phyloP scores from a whole-genome alignment of 30 jellyfish, hydroid and myxozoan genomes.

The Nemopilema nomurai region DNA sequence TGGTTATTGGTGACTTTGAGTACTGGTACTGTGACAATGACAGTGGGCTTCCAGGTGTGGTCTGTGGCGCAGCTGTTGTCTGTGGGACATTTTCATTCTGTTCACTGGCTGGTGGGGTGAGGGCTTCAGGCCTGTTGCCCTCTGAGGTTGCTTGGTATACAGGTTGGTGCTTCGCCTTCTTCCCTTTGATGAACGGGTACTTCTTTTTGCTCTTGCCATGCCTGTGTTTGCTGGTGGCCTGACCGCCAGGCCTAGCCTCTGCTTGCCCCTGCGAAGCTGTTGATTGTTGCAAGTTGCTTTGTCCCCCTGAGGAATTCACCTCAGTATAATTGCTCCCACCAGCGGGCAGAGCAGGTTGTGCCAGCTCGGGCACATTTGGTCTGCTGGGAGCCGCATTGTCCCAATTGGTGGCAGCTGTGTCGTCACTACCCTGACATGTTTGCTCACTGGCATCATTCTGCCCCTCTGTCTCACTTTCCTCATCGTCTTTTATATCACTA shows the following conservation, averaged over 20 bases:
- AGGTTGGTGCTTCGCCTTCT: background rate
- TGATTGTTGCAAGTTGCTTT: slow-evolving; percentile 64
- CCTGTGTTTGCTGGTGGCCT: background rate
- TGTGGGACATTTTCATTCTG: background rate
- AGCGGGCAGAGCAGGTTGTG: slow-evolving; percentile 15
- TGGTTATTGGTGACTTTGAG: slow-evolving; percentile 32
- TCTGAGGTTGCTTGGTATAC: no score
- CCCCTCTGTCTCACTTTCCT: background rate
- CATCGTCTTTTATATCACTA: background rate
- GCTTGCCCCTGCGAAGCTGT: slow-evolving; percentile 28
- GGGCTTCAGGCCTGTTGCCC: no score
- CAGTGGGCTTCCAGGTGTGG: background rate
- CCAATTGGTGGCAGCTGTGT: background rate
- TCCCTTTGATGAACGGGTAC: slow-evolving; percentile 14
- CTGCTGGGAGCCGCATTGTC: slow-evolving; percentile 26
- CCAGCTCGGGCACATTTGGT: slow-evolving; percentile 7
- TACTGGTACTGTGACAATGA: slow-evolving; percentile 3
- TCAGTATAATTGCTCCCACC: slow-evolving; percentile 44
- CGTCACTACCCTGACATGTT: background rate
- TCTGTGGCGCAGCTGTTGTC: slow-evolving; percentile 35
- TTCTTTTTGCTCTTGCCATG: slow-evolving; percentile 23
- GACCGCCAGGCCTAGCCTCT: slow-evolving; percentile 13
- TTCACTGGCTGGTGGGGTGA: no score
- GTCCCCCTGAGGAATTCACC: slow-evolving; percentile 72
- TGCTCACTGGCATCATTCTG: background rate